These are phyloP conservation scores for Muntiacus muntjak DNA, from an alignment of 2,113 vertebrate genomes.

Conservation along the genomic window DNA sequence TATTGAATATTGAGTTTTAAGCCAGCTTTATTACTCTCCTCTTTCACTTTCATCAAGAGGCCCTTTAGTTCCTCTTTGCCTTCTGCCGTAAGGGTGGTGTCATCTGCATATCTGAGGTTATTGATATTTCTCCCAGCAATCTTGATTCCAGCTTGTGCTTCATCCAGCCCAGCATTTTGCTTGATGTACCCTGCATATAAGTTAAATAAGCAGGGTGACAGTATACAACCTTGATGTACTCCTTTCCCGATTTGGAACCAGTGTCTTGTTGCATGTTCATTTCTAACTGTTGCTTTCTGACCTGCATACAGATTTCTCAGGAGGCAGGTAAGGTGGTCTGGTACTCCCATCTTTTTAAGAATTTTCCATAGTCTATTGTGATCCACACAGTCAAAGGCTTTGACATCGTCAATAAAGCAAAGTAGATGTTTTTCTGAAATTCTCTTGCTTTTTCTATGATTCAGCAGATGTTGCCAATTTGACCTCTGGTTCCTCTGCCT, in stretches of 20 bases:
- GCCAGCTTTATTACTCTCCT: not conserved
- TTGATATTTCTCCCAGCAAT: not conserved
- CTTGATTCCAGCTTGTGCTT: not conserved
- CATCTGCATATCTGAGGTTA: not conserved
- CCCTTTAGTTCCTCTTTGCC: not conserved
- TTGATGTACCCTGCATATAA: not conserved
- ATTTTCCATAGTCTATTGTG: not conserved
- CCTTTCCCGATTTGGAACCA: not conserved
- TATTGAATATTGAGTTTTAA: not conserved
- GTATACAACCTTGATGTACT: not conserved
- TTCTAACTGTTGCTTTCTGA: not conserved
- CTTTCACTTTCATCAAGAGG: not conserved
- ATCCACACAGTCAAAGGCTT: not conserved
- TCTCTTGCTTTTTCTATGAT: not conserved
- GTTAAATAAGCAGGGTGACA: not conserved
- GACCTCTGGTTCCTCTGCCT: not conserved
- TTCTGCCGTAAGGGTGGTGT: not conserved
- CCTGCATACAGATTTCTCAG: not conserved
- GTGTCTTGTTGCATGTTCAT: not conserved
- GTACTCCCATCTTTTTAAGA: not conserved
- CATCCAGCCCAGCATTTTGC: not conserved
- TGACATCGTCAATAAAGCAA: not conserved
- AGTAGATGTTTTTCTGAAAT: not conserved
- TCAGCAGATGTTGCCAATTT: not conserved
- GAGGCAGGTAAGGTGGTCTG: not conserved